Base-by-base conservation (phyloP, 2,113 vertebrate species). In the Gasterosteus nipponicus region DNA sequence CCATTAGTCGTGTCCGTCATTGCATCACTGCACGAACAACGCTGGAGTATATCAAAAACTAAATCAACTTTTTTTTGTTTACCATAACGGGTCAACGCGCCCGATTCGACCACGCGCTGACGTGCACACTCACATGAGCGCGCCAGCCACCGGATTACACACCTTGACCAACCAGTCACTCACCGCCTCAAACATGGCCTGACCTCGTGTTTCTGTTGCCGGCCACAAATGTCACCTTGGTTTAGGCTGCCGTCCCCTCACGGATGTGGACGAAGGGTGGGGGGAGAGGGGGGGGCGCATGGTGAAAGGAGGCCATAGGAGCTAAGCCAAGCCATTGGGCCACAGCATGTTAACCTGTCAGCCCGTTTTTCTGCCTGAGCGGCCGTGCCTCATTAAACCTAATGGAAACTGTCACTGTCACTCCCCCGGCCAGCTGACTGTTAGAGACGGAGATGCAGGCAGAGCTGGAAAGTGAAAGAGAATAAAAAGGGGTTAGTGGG, bases 271-370 rank as follows among this genome's bases (percentile, higher is more conserved):
- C 16, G 60, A 62, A 70, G 73, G n/a, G n/a, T n/a, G n/a, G 61
- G 38, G 16, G 38, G 54, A 33, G 38, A 19, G 38, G 26, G 33
- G 56, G 53, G 56, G 46, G 67, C 62, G 69, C 47, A 63, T 4
- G 41, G 57, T 1, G 69, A 69, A 49, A 65, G 54, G 69, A 82
- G 86, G 88, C 78, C 22, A 26, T 78, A 89, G 84, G 83, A 84
- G 80, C 58, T 74, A 77, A 87, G 83, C 82, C 75, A 81, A 88
- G 82, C 74, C 78, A 77, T 56, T 86, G 88, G 87, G 70, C 79
- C 80, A 63, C 84, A 86, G 81, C 89, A 65, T 92, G 92, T 92
- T 94, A 92, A 92, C 90, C 84, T 88, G 87, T 91, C 91, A 90
- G 82, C 69, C 87, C 49, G 61, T 90, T 90, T 90, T 88, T 91